Evolutionary conservation across 2,888 invertebrate species (phyloP).

Genomic region (Torymus aiolomorphi): DNA sequence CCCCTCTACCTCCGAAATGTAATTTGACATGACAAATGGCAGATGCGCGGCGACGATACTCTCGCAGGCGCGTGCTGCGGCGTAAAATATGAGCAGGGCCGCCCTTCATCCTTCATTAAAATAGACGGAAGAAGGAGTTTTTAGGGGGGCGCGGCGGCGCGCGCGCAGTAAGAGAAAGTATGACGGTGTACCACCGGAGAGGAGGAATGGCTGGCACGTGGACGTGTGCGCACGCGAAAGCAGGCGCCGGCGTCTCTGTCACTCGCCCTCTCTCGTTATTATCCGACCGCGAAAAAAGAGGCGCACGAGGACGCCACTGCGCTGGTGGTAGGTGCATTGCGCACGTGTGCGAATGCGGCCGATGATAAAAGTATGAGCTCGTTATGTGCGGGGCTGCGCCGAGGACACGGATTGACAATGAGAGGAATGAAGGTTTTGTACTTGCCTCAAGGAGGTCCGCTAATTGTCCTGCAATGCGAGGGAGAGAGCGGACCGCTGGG

Average conservation of each 20-base stretch:
- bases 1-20: conserved; percentile 58
- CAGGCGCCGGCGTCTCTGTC: not conserved
- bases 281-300: not conserved
- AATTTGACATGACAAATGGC: conserved; percentile 73
- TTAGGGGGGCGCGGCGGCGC: not conserved
- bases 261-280: not conserved
- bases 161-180: not conserved
- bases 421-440: not conserved
- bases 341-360: conserved; percentile 35
- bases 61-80: conserved; percentile 52
- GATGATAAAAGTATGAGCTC: not conserved
- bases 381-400: too few species aligned
- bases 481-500: not conserved
- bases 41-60: conserved; percentile 69
- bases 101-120: conserved; percentile 67
- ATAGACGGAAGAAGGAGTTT: conserved; percentile 62
- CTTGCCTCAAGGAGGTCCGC: not conserved
- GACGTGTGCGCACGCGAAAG: conserved; percentile 13
- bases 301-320: not conserved
- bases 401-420: conserved; percentile 1
- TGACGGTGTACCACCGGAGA: conserved; percentile 5
- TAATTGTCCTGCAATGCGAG: conserved; percentile 17
- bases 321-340: not conserved
- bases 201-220: conserved; percentile 25
- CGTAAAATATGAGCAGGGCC: conserved; percentile 65